These are phyloP conservation scores for Pseudomyrmex dendroicus DNA, from an alignment of 1,140 invertebrate genomes.

Conservation along the genomic window DNA sequence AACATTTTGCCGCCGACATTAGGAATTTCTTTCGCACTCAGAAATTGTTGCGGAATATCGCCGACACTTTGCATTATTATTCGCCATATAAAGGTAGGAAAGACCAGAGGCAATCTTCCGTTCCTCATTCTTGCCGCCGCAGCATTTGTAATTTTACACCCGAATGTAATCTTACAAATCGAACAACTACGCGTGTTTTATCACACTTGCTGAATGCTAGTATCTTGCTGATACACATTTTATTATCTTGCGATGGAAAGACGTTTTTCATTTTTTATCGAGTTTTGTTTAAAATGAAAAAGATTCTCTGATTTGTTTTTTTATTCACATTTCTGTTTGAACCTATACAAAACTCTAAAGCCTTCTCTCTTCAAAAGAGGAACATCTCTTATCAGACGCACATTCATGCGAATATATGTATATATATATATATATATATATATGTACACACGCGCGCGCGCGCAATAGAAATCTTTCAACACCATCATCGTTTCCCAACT, in stretches of 20 bases:
- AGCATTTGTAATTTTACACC: conserved; percentile 20
- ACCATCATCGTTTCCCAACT: conserved; percentile 45
- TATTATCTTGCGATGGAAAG: conserved; percentile 7
- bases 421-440: neutral
- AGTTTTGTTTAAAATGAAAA: conserved; percentile 38
- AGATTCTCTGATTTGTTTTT: conserved; percentile 8
- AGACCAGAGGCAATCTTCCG: too few species aligned
- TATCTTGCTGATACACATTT: conserved; percentile 26
- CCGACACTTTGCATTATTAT: conserved; percentile 29
- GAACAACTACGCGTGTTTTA: conserved; percentile 28
- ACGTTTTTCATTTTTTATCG: conserved; percentile 33
- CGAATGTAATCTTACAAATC: conserved; percentile 31
- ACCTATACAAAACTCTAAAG: conserved; percentile 1
- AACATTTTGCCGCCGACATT: neutral
- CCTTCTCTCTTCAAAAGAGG: conserved; percentile 8
- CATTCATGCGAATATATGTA: neutral
- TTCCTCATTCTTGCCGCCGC: neutral
- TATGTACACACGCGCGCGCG: neutral
- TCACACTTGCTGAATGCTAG: neutral
- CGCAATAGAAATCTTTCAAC: conserved; percentile 49
- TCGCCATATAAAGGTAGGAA: neutral
- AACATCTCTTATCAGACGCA: conserved; percentile 11
- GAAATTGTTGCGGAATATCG: neutral
- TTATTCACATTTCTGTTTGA: conserved; percentile 27
- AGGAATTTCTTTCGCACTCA: neutral